A percentile compares a stretch with the other conserved stretches of the same genome.
phyloP scores from a whole-genome alignment of 2,113 vertebrate genomes.

The Lethenteron reissneri region DNA sequence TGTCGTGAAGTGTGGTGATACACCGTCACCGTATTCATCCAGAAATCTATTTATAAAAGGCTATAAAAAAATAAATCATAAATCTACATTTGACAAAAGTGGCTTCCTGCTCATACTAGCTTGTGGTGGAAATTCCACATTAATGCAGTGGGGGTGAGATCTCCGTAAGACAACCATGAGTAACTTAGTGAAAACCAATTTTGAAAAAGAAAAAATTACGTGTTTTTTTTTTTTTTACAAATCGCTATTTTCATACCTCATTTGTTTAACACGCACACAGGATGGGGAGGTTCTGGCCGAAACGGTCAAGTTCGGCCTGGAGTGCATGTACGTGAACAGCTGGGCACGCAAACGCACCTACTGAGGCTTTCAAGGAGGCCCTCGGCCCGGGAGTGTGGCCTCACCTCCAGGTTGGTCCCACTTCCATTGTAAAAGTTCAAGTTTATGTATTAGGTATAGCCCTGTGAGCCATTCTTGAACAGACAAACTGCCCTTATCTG shows the following conservation, averaged over 20 bases:
- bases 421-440: neutral
- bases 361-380: conserved; percentile 59
- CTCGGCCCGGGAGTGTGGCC: conserved; percentile 90
- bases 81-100: neutral
- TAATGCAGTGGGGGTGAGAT: neutral
- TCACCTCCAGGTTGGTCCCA: conserved; percentile 57
- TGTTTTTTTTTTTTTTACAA: conserved; percentile 6
- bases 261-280: conserved; percentile 17
- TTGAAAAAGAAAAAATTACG: neutral
- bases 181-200: neutral
- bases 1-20: no score
- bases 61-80: neutral
- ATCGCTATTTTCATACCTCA: neutral
- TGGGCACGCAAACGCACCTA: conserved; percentile 87
- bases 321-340: conserved; percentile 83
- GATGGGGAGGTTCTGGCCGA: conserved; percentile 67
- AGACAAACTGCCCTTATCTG: neutral
- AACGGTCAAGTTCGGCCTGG: conserved; percentile 74
- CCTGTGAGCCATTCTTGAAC: no score
- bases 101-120: neutral
- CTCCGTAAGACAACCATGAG: neutral
- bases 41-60: neutral
- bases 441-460: neutral
- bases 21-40: no score
- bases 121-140: neutral